Evolutionary conservation across 2,113 vertebrate genomes (phyloP), one percentile per base, ranked within the genome.

Genomic region (Syngnathoides biaculeatus): DNA sequence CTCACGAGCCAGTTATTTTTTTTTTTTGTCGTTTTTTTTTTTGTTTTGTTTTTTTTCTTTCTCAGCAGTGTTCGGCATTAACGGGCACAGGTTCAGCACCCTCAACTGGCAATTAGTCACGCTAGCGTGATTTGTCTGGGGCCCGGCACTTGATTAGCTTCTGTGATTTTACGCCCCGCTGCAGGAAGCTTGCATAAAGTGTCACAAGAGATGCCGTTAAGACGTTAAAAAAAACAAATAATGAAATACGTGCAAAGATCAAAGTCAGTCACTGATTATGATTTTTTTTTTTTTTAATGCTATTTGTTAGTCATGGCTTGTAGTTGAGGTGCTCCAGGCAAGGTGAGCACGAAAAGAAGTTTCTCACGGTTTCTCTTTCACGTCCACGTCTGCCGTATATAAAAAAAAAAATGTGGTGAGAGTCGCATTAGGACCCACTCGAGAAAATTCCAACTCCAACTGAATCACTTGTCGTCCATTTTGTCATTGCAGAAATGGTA

Each of bases 51-150:
- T 39, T 4, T 42, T 26, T 56, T 13, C 24, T 45, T 59, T 68
- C 43, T 42, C 73, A 70, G 61, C 26, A 8, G 65, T 38, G 35
- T 67, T 59, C n/a, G 0, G 68, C 45, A 74, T 64, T 77, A 82
- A 62, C 19, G 10, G 64, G 64, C 57, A 69, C 56, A 72, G 57
- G 39, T 77, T 77, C 68, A 59, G 24, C 57, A 64, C 62, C 64
- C 72, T 72, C 79, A 71, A 12, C 50, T 75, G 64, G 72, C 62
- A 78, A 87, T 86, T 80, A 83, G 79, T 83, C 81, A 76, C 24
- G 73, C 80, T 86, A 70, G 74, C 81, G 80, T 0, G 39, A 71
- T 69, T 85, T 67, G 40, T 78, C 71, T 57, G 72, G 72, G 26
- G 45, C 74, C 68, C 14, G 59, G 59, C 67, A 71, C 53, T 77